phyloP scores from a whole-genome alignment of 2,113 vertebrate species.

The Regulus satrapa region DNA sequence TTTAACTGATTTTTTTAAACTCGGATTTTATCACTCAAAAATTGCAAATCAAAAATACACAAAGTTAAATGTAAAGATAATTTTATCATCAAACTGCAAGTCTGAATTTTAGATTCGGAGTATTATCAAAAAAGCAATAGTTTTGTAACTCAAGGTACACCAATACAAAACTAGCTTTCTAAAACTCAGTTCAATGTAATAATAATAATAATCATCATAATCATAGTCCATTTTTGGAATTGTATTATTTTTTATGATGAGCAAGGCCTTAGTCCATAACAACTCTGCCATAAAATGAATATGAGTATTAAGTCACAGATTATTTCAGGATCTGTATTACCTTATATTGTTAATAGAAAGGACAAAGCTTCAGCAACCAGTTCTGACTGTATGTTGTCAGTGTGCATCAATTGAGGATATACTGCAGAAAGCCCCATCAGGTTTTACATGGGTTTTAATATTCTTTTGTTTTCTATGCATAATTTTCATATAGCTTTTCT shows the following conservation, averaged over 20 bases:
- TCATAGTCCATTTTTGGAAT: neutral
- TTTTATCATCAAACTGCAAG: neutral
- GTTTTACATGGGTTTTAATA: neutral
- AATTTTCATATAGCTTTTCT: neutral
- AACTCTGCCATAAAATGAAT: neutral
- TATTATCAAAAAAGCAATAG: neutral
- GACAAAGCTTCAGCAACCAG: neutral
- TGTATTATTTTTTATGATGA: neutral
- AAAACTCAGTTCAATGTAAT: neutral
- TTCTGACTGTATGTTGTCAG: neutral
- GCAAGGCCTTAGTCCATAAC: neutral
- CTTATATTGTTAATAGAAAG: neutral
- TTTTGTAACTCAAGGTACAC: neutral
- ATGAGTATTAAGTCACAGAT: neutral
- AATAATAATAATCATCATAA: no score
- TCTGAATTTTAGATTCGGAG: neutral
- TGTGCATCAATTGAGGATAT: neutral
- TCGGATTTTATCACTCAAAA: neutral
- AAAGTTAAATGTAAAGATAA: neutral
- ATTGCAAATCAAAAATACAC: neutral
- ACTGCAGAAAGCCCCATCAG: neutral
- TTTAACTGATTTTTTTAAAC: neutral
- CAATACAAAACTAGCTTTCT: neutral
- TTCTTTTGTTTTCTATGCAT: neutral
- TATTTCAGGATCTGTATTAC: neutral